These are phyloP conservation scores for Drosophila imparisetae DNA, from an alignment of 2,888 invertebrate genomes.

Conservation along the genomic window DNA sequence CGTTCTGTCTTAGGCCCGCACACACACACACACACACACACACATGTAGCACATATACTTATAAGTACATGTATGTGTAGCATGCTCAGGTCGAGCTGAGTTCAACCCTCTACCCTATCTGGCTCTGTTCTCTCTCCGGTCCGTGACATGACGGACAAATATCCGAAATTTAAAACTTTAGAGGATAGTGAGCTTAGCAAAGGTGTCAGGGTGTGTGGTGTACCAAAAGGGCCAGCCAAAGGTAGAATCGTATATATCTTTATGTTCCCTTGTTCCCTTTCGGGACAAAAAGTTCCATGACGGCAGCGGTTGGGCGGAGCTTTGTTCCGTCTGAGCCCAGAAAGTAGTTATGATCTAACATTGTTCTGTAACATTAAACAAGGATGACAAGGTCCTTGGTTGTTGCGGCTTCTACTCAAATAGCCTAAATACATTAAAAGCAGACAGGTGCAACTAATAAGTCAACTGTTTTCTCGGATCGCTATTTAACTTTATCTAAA, in stretches of 20 bases:
- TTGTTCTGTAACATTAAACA: constrained; percentile 45
- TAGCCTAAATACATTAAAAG: background rate
- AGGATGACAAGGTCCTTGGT: constrained; percentile 29
- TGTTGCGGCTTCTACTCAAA: background rate
- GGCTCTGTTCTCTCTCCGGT: constrained; percentile 33
- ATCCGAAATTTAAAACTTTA: constrained; percentile 81
- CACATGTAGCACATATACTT: constrained; percentile 1
- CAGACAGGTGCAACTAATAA: background rate
- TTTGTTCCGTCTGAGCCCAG: constrained; percentile 26
- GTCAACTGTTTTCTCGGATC: background rate
- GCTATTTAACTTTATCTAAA: background rate
- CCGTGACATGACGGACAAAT: constrained; percentile 74
- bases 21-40: constrained; percentile 28
- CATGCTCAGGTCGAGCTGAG: constrained; percentile 45
- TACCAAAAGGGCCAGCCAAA: background rate
- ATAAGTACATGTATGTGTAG: constrained; percentile 12
- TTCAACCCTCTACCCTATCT: constrained; percentile 57
- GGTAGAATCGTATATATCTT: background rate
- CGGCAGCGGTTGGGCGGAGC: constrained; percentile 53
- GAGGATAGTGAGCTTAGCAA: constrained; percentile 40
- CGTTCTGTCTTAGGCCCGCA: constrained; percentile 71
- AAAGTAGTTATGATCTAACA: constrained; percentile 69
- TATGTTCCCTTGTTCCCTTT: background rate
- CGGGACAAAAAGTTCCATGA: constrained; percentile 18
- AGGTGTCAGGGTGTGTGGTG: constrained; percentile 24